These are phyloP conservation scores for Dasypolia templi DNA, from an alignment of 2,888 invertebrate genomes.

Conservation along the genomic window DNA sequence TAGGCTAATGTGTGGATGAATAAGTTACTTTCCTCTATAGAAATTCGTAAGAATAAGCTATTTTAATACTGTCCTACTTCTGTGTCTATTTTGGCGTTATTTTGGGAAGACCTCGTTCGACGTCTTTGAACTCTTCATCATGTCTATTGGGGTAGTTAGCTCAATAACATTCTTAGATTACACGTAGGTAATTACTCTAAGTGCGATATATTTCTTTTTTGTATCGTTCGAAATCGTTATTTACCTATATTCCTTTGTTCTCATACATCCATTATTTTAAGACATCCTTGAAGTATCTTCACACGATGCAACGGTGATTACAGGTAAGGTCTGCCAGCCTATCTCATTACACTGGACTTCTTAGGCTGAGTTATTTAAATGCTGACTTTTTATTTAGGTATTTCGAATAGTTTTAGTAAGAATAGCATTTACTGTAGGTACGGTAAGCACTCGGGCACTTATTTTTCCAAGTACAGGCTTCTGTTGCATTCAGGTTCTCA, in stretches of 20 bases:
- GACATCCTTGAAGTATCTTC: conserved; percentile 49
- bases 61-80: conserved; percentile 24
- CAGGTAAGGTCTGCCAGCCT: conserved; percentile 45
- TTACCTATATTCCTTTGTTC: conserved; percentile 27
- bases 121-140: conserved; percentile 29
- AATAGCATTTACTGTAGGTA: conserved; percentile 71
- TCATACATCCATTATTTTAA: conserved; percentile 24
- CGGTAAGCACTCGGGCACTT: conserved; percentile 74
- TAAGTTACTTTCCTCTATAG: conserved; percentile 18
- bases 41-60: not conserved
- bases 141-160: conserved; percentile 6
- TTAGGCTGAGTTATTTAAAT: conserved; percentile 64
- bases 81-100: conserved; percentile 7
- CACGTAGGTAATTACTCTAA: not conserved
- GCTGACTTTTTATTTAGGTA: conserved; percentile 67
- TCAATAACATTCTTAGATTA: not conserved
- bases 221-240: not conserved
- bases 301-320: conserved; percentile 56
- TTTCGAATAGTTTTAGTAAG: conserved; percentile 69
- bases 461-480: conserved; percentile 75
- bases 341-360: conserved; percentile 62
- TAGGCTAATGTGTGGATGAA: conserved; percentile 65
- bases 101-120: not conserved
- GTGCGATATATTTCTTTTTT: not conserved
- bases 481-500: conserved; percentile 73